Percentiles rank a stretch among this genome's conserved stretches.
Conservation (phyloP, 2,888 invertebrate species). For the Oscheius sp. region DNA sequence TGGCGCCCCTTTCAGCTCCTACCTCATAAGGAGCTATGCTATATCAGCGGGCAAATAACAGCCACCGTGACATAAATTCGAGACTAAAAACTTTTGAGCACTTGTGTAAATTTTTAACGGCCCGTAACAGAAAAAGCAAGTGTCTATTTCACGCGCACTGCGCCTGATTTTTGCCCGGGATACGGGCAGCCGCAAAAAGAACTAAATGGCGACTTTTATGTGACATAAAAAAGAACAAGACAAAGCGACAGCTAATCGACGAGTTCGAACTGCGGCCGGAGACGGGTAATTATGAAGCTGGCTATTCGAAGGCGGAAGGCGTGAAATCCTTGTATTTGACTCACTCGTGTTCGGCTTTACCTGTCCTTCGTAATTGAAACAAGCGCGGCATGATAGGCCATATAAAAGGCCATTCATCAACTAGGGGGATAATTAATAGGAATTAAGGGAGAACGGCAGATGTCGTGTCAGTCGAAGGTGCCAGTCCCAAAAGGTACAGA, state of each 20-base stretch:
- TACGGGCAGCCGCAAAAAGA: neutral
- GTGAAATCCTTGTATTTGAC: conserved; percentile 3
- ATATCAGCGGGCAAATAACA: neutral
- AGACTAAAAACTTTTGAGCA: too few species aligned
- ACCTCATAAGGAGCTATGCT: neutral
- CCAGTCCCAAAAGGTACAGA: neutral
- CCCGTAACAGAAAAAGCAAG: too few species aligned
- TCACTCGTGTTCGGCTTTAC: neutral
- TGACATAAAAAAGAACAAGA: conserved; percentile 18
- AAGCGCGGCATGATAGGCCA: conserved; percentile 29
- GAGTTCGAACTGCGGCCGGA: neutral
- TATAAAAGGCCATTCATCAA: conserved; percentile 40
- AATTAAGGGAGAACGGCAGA: conserved; percentile 33
- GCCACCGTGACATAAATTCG: too few species aligned
- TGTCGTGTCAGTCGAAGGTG: neutral
- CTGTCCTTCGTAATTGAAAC: conserved; percentile 19
- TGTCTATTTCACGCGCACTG: too few species aligned
- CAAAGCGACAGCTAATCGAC: conserved; percentile 1
- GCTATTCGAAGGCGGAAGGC: conserved; percentile 17
- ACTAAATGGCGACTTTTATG: neutral
- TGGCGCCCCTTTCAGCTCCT: neutral
- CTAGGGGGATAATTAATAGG: conserved; percentile 37
- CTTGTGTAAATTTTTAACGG: too few species aligned
- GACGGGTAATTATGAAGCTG: conserved; percentile 18
- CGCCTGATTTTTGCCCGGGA: too few species aligned